Evolutionary conservation across 2,797 vertebrate species (phyloP).

Genomic region (Microcaecilia unicolor): DNA sequence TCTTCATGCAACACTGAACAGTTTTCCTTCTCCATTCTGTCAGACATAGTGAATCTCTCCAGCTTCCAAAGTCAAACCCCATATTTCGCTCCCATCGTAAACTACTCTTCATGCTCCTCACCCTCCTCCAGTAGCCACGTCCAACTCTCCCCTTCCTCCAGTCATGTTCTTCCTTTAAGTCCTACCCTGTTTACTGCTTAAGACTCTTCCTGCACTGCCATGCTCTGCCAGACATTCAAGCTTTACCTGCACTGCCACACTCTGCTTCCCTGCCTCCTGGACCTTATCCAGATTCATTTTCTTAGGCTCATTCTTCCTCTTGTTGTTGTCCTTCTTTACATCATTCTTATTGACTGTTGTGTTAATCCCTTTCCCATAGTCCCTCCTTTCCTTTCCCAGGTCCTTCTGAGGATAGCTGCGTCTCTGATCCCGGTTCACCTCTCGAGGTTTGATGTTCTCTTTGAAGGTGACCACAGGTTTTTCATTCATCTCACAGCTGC

Average conservation of each 20-base stretch:
- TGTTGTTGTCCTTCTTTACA: slow-evolving; percentile 78
- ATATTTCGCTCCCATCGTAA: no score
- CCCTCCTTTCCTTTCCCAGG: slow-evolving; percentile 64
- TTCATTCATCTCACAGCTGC: slow-evolving; percentile 68
- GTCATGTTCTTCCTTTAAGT: no score
- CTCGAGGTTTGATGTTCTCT: slow-evolving; percentile 91
- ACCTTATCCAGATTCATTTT: slow-evolving; percentile 68
- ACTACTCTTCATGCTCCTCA: no score
- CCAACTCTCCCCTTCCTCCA: no score
- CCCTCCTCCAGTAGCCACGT: no score
- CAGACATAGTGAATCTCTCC: no score
- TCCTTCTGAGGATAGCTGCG: slow-evolving; percentile 70
- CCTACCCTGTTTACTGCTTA: no score
- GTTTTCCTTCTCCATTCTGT: no score
- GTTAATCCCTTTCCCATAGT: slow-evolving; percentile 64
- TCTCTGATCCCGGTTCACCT: slow-evolving; percentile 69
- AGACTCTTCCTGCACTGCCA: no score
- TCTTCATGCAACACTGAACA: no score
- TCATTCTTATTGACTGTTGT: slow-evolving; percentile 61
- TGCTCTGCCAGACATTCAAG: no score
- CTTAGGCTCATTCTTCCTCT: slow-evolving; percentile 85
- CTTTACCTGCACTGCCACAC: slow-evolving; percentile 73
- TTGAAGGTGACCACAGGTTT: slow-evolving; percentile 92
- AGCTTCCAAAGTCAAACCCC: no score
- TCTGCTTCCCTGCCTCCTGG: slow-evolving; percentile 69